Conservation (phyloP, 2,113 vertebrate species). For the Tretioscincus oriximinensis region DNA sequence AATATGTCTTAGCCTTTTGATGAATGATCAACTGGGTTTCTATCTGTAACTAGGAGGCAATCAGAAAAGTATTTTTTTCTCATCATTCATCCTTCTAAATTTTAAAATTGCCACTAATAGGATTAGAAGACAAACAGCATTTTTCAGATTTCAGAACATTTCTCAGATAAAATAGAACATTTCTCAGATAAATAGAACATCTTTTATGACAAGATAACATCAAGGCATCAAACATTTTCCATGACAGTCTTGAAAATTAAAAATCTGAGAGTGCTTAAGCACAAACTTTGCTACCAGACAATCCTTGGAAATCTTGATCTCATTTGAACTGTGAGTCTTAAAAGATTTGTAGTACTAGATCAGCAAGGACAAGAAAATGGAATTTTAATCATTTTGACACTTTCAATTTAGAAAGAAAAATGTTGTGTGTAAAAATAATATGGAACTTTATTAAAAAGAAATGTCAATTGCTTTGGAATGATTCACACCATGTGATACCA, state of each 20-base stretch:
- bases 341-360: not conserved
- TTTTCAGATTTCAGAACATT: not conserved
- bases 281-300: not conserved
- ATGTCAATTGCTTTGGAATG: not conserved
- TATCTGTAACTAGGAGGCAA: not conserved
- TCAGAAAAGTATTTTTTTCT: not conserved
- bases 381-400: not conserved
- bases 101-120: not conserved
- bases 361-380: slow-evolving; percentile 1
- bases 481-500: no score
- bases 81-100: not conserved
- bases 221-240: not conserved
- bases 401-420: not conserved
- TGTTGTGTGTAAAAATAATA: not conserved
- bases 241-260: not conserved
- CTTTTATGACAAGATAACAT: slow-evolving; percentile 8
- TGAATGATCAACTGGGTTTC: not conserved
- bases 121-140: not conserved
- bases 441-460: not conserved
- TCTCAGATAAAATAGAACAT: not conserved
- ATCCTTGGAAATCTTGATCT: slow-evolving; percentile 12
- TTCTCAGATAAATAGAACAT: not conserved
- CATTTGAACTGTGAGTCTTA: not conserved
- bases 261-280: no score
- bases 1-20: not conserved